Conservation (phyloP, 2,113 vertebrate species). For the Lepidothrix coronata region DNA sequence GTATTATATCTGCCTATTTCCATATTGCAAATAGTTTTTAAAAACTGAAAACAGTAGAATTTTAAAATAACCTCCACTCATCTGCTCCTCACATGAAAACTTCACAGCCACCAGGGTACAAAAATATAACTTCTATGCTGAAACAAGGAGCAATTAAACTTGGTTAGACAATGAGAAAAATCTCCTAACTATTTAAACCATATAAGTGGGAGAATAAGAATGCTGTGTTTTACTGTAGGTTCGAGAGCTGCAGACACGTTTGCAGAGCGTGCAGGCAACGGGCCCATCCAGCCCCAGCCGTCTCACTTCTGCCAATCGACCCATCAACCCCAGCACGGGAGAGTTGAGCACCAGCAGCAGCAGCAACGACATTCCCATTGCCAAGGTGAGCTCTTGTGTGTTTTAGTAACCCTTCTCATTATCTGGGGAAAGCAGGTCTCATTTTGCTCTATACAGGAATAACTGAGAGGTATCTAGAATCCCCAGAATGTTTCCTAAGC, state of each 20-base stretch:
- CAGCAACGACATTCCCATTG: conserved; percentile 88
- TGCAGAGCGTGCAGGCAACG: conserved; percentile 82
- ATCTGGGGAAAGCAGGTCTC: neutral
- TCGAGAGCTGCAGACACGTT: conserved; percentile 84
- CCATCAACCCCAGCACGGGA: conserved; percentile 86
- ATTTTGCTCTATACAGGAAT: neutral
- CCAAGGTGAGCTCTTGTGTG: conserved; percentile 75
- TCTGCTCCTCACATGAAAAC: neutral
- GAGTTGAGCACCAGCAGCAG: conserved; percentile 90
- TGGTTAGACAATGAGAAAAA: neutral
- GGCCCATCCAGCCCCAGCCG: conserved; percentile 82
- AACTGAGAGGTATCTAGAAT: neutral
- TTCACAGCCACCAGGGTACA: fast-evolving
- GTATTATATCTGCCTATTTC: neutral
- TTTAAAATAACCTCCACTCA: neutral
- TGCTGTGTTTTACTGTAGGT: conserved; percentile 71
- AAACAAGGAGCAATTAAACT: neutral
- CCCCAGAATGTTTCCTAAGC: neutral
- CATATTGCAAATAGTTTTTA: neutral
- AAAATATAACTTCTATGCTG: neutral
- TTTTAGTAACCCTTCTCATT: neutral
- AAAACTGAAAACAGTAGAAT: neutral
- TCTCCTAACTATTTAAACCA: neutral
- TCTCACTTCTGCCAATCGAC: conserved; percentile 77
- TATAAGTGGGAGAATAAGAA: neutral